Base-by-base conservation (phyloP, 2,113 vertebrate species). In the Anoplopoma fimbria region DNA sequence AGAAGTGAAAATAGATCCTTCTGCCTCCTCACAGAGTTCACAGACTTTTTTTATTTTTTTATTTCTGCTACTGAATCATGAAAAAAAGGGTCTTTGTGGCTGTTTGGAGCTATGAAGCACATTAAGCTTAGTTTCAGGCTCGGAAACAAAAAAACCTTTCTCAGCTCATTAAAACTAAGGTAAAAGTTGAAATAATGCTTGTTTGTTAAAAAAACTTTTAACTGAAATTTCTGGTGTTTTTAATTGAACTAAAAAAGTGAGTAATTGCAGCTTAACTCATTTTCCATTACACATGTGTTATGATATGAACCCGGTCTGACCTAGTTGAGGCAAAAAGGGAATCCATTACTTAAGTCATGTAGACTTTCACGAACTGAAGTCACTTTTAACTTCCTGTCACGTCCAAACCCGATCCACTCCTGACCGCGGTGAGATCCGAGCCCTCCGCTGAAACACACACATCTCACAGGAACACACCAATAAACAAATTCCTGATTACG, bases 1-100 rank as follows among this genome's bases (percentile, higher is more conserved):
- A 91, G 86, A 88, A 89, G 90, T 89, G 90, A 79, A 92, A 93
- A 91, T 88, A 91, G 89, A 93, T 90, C 88, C 90, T 89, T 77
- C 91, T 90, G 89, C 89, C 80, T 89, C 57, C 90, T 90, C 64
- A 21, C 87, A 67, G 83, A 90, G 91, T 92, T 91, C 90, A 91
- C 73, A 90, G 61, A 71, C 81, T 15, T 70, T 88, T 86, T 83
- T 53, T 53, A 12, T 10, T 25, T 47, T 47, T 1, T 19, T 47
- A 70, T 78, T 91, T 81, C 76, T 68, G 86, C 86, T n/a, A 67
- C 62, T 42, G 75, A 87, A 87, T 87, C 81, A 83, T 89, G 78
- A 89, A 87, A 90, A 87, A 87, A 89, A 87, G 82, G 75, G 69
- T 89, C 70, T 81, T 77, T 79, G 51, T 74, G 64, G 74, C 47